Base-by-base conservation (phyloP, 2,888 invertebrate species). In the Eristalinus aeneus region DNA sequence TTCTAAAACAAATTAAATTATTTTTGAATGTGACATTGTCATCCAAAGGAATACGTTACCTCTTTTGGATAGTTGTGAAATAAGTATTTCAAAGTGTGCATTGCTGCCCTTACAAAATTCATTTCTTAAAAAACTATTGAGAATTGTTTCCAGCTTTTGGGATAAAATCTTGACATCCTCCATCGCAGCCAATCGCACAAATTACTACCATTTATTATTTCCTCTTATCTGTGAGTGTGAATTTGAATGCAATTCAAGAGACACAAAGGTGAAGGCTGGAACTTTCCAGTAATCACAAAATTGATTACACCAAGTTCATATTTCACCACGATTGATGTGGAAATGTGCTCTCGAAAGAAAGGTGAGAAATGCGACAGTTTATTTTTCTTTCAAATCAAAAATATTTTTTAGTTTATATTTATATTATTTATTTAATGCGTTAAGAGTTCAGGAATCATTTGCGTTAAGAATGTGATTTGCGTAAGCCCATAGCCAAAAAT, bases 61-160 rank as follows among this genome's bases (percentile, higher is more conserved):
- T 88, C 93, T 92, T 68, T 93, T 93, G 22, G 93, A 92, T 88
- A 95, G 90, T 91, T 95, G 95, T 73, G 94, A 94, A 85, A 95
- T 93, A 61, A 96, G 92, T 88, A 94, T 94, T 90, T 95, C 95
- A 82, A 95, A 94, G 91, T 95, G 95, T 88, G 94, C 94, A 91
- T 93, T 95, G 90, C 95, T 91, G 11, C 90, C 90, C 61, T 89
- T 90, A 56, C 89, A 88, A 88, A 91, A 91, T 81, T 91, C 90
- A 54, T 89, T 89, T 32, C 88, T 88, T 39, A 92, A 83, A 77
- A 92, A 91, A 82, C 89, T 82, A 72, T 90, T 90, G 27, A 92
- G 89, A 22, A 92, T 78, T 60, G 34, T 77, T 39, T 81, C 65
- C 16, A 88, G 80, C 68, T 89, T 89, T 23, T 79, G 22, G 2